These are phyloP conservation scores for Dyspetes luteomarginatus DNA, from an alignment of 2,888 invertebrate genomes.

Conservation along the genomic window DNA sequence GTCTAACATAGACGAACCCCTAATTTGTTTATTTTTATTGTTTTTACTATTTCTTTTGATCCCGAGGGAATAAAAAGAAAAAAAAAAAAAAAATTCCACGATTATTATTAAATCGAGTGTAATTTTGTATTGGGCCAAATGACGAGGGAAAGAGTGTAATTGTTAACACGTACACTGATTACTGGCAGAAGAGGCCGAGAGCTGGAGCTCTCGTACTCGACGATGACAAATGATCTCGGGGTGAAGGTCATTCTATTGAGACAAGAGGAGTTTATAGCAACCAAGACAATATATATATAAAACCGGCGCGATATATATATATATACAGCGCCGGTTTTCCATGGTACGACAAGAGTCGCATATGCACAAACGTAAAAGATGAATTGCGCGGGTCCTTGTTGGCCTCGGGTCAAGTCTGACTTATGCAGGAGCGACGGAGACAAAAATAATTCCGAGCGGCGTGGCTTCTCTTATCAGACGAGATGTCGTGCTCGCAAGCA, in stretches of 20 bases:
- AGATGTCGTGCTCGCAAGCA: conserved; percentile 1
- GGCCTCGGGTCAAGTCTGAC: conserved; percentile 50
- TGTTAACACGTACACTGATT: too few relatives aligned
- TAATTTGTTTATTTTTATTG: too few relatives aligned
- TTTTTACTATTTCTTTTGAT: too few relatives aligned
- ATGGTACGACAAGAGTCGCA: background rate
- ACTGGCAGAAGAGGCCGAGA: too few relatives aligned
- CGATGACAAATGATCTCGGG: conserved; percentile 67
- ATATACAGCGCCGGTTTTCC: too few relatives aligned
- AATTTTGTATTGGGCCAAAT: too few relatives aligned
- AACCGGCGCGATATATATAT: conserved; percentile 22
- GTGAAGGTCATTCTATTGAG: conserved; percentile 78
- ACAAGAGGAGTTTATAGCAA: conserved; percentile 66
- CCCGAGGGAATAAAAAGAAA: too few relatives aligned
- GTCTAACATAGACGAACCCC: too few relatives aligned
- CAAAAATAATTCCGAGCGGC: background rate
- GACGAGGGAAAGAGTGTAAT: too few relatives aligned
- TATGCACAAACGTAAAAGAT: conserved; percentile 20
- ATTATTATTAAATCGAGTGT: too few relatives aligned
- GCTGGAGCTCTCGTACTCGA: conserved; percentile 37
- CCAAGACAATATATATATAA: conserved; percentile 11
- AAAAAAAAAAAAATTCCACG: too few relatives aligned
- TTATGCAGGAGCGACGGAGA: conserved; percentile 21
- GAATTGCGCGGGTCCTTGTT: conserved; percentile 48
- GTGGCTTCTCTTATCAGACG: conserved; percentile 31